Evolutionary conservation across 2,888 invertebrate genomes (phyloP).

Genomic region (Acrocera orbiculus): DNA sequence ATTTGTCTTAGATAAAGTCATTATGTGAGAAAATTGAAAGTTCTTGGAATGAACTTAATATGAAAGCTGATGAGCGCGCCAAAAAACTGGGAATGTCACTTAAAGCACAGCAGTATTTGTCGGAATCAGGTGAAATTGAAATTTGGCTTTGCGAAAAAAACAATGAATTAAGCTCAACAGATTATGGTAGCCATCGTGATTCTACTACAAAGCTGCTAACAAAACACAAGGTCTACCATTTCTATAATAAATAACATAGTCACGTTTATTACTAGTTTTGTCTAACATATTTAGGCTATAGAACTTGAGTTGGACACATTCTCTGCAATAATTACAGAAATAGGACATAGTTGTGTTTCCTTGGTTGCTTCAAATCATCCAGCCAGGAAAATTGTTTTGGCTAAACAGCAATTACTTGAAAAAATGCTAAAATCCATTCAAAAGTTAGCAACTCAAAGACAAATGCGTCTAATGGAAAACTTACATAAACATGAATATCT

Average conservation of each 20-base stretch:
- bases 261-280: constrained; percentile 1
- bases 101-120: constrained; percentile 80
- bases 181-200: constrained; percentile 78
- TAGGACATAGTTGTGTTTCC: constrained; percentile 69
- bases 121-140: constrained; percentile 82
- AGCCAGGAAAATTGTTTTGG: constrained; percentile 62
- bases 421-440: constrained; percentile 67
- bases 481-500: constrained; percentile 83
- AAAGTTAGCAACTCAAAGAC: constrained; percentile 57
- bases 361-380: constrained; percentile 71
- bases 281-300: constrained; percentile 42
- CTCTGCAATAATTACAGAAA: constrained; percentile 78
- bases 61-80: constrained; percentile 51
- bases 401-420: constrained; percentile 55
- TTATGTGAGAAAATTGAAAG: constrained; percentile 53
- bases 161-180: constrained; percentile 61
- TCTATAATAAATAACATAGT: too few species aligned
- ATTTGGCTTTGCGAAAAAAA: constrained; percentile 82
- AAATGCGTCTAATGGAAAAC: constrained; percentile 77
- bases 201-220: constrained; percentile 83
- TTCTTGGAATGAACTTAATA: constrained; percentile 57
- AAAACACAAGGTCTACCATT: constrained; percentile 62
- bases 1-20: too few species aligned
- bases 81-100: constrained; percentile 69
- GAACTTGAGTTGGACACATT: constrained; percentile 84